Evolutionary conservation across 2,113 vertebrate genomes (phyloP), one percentile per base, ranked within the genome.

Genomic region (Brachionichthys hirsutus): DNA sequence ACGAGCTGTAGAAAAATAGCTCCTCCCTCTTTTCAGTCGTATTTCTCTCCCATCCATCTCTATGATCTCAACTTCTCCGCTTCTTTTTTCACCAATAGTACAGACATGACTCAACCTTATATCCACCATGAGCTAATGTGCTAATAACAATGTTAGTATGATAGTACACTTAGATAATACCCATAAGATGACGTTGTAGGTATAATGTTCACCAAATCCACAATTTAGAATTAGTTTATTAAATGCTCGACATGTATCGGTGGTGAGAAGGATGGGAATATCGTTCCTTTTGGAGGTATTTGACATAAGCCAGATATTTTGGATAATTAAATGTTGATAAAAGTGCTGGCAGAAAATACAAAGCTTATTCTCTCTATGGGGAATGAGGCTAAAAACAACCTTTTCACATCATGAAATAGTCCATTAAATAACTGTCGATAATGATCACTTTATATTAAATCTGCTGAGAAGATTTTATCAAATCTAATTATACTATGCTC

Each of bases 41-140:
- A 67, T 53, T 74, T 78, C 52, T 62, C 77, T 75, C 69, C 73
- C 53, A 71, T 82, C 68, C 44, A 62, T 78, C 62, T 77, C 58
- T 60, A 50, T 44, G 41, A 49, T 13, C 61, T 43, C 10, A 40
- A 22, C 45, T 16, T 73, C 36, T 40, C 48, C 62, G 70, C 62
- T 77, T 54, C 61, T n/a, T 12, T 15, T 46, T 67, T 54, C 67
- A 61, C 59, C 41, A n/a, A n/a, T 81, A 70, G 78, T 80, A 80
- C 69, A 76, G 41, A 58, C 24, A 34, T 49, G 48, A 53, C 54
- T 59, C 1, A 42, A 50, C 22, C 53, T 65, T 78, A 62, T 73
- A 77, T 69, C 14, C 51, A 30, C 24, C 3, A 8, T 30, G 24
- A 30, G 4, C 5, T 30, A 30, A 30, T 8, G 24, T 30, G 24